A percentile compares a stretch with the other conserved stretches of the same genome.
Conservation (phyloP, 1,140 invertebrate genomes). For the Drosophila watanabei region DNA sequence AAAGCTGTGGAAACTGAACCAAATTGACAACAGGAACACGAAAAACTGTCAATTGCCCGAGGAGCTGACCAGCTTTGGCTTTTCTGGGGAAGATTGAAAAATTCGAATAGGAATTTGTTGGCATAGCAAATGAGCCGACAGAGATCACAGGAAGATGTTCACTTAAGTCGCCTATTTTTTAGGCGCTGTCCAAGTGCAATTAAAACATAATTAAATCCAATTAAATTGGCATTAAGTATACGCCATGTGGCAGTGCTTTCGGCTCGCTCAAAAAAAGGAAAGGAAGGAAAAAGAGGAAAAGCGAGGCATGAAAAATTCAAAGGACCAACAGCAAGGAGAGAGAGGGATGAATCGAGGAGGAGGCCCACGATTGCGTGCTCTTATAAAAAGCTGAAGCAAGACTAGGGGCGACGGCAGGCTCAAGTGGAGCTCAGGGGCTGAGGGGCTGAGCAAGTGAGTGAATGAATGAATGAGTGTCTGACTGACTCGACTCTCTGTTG, state of each 20-base stretch:
- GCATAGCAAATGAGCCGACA: conserved; percentile 17
- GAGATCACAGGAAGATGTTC: conserved; percentile 11
- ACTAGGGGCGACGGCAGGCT: conserved; percentile 9
- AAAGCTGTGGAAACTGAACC: conserved; percentile 38
- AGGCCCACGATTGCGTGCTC: conserved; percentile 38
- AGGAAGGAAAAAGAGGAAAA: conserved; percentile 31
- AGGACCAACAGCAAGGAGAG: conserved; percentile 35
- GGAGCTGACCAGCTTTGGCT: conserved; percentile 33
- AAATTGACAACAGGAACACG: not conserved
- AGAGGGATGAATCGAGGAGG: conserved; percentile 18
- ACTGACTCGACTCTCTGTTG: conserved; percentile 36
- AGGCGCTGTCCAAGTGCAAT: conserved; percentile 36
- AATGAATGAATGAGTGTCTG: conserved; percentile 43
- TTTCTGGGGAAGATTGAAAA: not conserved
- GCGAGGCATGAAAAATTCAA: conserved; percentile 58
- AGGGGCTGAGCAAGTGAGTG: conserved; percentile 20
- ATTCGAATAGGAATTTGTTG: conserved; percentile 7
- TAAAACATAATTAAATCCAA: conserved; percentile 74
- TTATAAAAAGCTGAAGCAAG: conserved; percentile 56
- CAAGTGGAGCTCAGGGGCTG: conserved; percentile 32
- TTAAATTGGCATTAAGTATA: conserved; percentile 69
- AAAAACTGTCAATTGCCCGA: conserved; percentile 71
- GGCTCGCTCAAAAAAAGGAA: conserved; percentile 20
- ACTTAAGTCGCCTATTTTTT: conserved; percentile 9
- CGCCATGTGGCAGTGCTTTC: conserved; percentile 47